Evolutionary conservation across 2,797 vertebrate species (phyloP).

Genomic region (Danio albolineatus): DNA sequence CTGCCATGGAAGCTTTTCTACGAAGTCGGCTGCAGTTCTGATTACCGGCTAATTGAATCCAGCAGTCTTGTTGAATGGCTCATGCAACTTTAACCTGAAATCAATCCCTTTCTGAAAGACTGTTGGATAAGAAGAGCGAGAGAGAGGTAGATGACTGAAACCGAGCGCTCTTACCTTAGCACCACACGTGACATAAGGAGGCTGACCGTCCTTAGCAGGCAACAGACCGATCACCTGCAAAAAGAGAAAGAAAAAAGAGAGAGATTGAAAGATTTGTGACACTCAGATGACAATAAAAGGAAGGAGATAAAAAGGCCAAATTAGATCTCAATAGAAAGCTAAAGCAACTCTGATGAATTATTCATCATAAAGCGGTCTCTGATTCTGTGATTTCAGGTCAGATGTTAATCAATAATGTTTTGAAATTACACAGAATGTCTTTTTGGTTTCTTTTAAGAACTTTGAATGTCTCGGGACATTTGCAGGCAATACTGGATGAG

Average conservation of each 20-base stretch:
- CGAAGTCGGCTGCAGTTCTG: slow-evolving; percentile 2
- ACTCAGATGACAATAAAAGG: not conserved
- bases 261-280: slow-evolving; percentile 19
- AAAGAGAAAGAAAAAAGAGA: not conserved
- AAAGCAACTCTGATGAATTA: slow-evolving; percentile 53
- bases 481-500: too few species aligned
- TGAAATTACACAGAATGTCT: too few species aligned
- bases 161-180: slow-evolving; percentile 74
- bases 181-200: slow-evolving; percentile 79
- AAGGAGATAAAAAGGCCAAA: slow-evolving; percentile 38
- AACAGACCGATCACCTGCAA: slow-evolving; percentile 79
- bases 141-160: slow-evolving; percentile 12
- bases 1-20: slow-evolving; percentile 2
- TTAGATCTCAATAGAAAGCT: slow-evolving; percentile 44
- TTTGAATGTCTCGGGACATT: too few species aligned
- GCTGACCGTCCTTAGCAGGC: slow-evolving; percentile 70
- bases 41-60: slow-evolving; percentile 28
- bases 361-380: slow-evolving; percentile 27
- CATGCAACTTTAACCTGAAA: slow-evolving; percentile 60
- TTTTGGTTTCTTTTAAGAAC: too few species aligned
- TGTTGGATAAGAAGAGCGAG: slow-evolving; percentile 24
- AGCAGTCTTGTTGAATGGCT: slow-evolving; percentile 18
- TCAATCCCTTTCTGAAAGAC: slow-evolving; percentile 50
- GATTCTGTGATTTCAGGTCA: slow-evolving; percentile 1
- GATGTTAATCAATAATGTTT: not conserved